Evolutionary conservation across 2,888 invertebrate species (phyloP).

Genomic region (Drosophila quinaria): DNA sequence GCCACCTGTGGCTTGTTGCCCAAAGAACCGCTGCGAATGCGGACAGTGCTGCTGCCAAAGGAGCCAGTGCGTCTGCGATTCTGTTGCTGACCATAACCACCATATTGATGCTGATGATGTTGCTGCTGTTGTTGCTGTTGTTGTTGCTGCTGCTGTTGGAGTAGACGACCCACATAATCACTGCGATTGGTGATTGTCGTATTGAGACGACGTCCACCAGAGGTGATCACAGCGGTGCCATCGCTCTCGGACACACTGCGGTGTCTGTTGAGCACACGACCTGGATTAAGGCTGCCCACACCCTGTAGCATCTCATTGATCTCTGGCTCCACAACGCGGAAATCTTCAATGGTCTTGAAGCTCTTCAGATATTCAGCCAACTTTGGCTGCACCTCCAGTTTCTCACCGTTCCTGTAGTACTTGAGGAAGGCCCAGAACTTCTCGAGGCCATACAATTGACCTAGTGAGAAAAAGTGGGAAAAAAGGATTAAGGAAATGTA

Average conservation of each 20-base stretch:
- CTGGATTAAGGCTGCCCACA: slow-evolving; percentile 86
- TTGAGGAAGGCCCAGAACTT: slow-evolving; percentile 99
- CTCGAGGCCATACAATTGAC: slow-evolving; percentile 98
- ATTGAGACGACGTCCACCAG: slow-evolving; percentile 80
- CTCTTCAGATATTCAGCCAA: slow-evolving; percentile 90
- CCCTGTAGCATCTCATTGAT: slow-evolving; percentile 88
- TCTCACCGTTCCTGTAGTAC: slow-evolving; percentile 94
- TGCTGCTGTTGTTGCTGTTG: slow-evolving; percentile 76
- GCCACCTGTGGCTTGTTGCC: slow-evolving; percentile 85
- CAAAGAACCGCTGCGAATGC: slow-evolving; percentile 85
- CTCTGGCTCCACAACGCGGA: slow-evolving; percentile 90
- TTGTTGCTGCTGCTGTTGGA: slow-evolving; percentile 80
- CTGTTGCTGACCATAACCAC: slow-evolving; percentile 69
- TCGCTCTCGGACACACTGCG: slow-evolving; percentile 90
- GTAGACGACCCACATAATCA: slow-evolving; percentile 84
- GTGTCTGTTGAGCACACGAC: slow-evolving; percentile 87
- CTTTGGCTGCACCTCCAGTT: slow-evolving; percentile 91
- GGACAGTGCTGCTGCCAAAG: slow-evolving; percentile 84
- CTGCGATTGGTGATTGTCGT: slow-evolving; percentile 85
- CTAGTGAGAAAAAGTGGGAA: slow-evolving; percentile 85
- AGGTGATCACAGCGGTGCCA: slow-evolving; percentile 83
- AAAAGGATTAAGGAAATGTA: neutral
- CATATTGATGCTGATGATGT: slow-evolving; percentile 69
- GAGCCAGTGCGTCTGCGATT: slow-evolving; percentile 85
- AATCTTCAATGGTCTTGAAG: slow-evolving; percentile 96